Base-by-base conservation (phyloP, 1,140 invertebrate species). In the Cydia fagiglandana region DNA sequence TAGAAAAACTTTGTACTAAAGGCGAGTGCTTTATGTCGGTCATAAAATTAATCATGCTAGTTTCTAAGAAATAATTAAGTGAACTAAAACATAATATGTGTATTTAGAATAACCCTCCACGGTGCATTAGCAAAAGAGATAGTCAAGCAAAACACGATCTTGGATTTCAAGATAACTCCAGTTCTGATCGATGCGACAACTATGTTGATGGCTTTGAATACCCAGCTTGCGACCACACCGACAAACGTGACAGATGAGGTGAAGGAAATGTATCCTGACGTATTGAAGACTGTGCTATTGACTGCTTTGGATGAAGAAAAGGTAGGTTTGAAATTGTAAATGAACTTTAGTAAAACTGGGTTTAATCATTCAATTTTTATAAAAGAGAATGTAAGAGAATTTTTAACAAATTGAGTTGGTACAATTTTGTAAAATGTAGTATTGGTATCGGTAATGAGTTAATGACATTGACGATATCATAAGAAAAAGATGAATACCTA, bases 51-150 rank as follows among this genome's bases (percentile, higher is more conserved):
- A 15, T 47, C 12, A 47, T 13, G 12, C 5, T 6, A 41, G 5
- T 12, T 1, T 12, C 45, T 47, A 47, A 47, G 4, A 47, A 4
- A 12, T 47, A 3, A 41, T 41, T 47, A 13, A 13, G 4, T 47
- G 12, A 47, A 47, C n/a, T 78, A n/a, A 75, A 34, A 30, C 34
- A 15, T 9, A 50, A 45, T 28, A 53, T 53, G 38, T 41, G 7
- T 47, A 88, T 89, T 74, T 78, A 93, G 93, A 75, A 88, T 93
- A 81, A 89, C 90, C 38, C 76, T 91, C 13, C 91, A 93, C 73
- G 91, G 90, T n/a, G 88, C 89, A 0, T 75, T 93, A 74, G 91
- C 93, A 4, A 90, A 90, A 76, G 92, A 93, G 81, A 88, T 93
- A 0, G 87, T 93, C 0, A 86, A 88, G 66, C 89, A 92, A 75